Conservation (phyloP, 2,797 vertebrate species). For the Molossus molossus region DNA sequence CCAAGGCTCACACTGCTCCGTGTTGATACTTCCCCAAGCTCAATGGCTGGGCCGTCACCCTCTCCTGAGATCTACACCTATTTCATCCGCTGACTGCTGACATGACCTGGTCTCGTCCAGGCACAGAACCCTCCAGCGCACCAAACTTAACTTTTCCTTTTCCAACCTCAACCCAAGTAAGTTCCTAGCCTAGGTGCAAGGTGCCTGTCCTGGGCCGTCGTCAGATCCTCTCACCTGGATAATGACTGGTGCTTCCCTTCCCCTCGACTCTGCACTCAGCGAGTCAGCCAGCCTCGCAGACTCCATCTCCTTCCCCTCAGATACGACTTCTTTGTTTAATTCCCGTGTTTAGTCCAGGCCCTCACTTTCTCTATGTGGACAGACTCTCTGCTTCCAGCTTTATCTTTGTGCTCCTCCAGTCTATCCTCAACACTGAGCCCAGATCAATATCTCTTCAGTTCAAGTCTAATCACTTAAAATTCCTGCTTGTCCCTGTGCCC, state of each 20-base stretch:
- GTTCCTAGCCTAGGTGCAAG: not conserved
- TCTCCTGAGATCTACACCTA: not conserved
- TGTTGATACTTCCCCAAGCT: fast-evolving
- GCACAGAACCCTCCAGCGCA: not conserved
- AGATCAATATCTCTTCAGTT: not conserved
- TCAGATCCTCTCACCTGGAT: not conserved
- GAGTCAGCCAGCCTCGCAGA: fast-evolving
- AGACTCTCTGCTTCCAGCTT: not conserved
- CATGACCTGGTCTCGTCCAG: not conserved
- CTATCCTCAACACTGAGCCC: not conserved
- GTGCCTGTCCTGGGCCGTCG: fast-evolving
- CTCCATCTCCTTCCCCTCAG: not conserved
- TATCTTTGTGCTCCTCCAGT: not conserved
- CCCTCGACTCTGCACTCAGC: fast-evolving
- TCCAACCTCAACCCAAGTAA: too few species aligned
- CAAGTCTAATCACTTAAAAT: not conserved
- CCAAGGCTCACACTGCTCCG: too few species aligned
- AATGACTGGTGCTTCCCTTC: fast-evolving
- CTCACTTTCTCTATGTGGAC: not conserved
- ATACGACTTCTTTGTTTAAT: not conserved
- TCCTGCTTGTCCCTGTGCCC: not conserved
- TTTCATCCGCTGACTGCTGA: not conserved
- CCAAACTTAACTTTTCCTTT: not conserved
- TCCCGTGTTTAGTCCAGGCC: fast-evolving
- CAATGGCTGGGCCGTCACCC: fast-evolving